These are phyloP conservation scores for Bagarius yarrelli DNA, from an alignment of 2,113 vertebrate genomes.

Conservation along the genomic window DNA sequence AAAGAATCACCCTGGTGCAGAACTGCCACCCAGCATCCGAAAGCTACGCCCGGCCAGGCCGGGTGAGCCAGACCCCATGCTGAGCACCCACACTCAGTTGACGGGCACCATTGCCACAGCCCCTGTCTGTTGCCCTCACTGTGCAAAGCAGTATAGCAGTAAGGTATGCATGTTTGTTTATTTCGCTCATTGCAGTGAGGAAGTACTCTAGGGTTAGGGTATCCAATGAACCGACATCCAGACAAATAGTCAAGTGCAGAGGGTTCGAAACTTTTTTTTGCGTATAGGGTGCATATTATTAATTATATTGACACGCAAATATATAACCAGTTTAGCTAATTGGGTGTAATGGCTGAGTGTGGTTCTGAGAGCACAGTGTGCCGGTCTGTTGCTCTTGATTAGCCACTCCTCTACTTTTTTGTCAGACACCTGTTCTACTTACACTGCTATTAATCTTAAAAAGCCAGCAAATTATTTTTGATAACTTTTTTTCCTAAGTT, in stretches of 20 bases:
- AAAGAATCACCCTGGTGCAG: conserved; percentile 96
- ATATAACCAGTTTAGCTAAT: no score
- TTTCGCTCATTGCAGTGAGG: no score
- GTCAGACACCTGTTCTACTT: no score
- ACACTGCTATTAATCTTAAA: no score
- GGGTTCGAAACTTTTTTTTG: not conserved
- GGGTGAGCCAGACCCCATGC: conserved; percentile 94
- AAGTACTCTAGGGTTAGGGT: not conserved
- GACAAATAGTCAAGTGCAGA: not conserved
- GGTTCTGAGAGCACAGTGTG: no score
- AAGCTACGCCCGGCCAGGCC: conserved; percentile 91
- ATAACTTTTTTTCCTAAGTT: no score
- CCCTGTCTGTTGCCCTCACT: conserved; percentile 95
- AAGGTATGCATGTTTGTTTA: conserved; percentile 73
- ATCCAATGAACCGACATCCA: not conserved
- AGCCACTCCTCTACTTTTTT: no score
- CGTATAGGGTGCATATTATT: not conserved
- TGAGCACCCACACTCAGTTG: conserved; percentile 96
- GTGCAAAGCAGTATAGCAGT: conserved; percentile 98
- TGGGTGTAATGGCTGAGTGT: no score
- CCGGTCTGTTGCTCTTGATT: no score
- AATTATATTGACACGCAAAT: not conserved
- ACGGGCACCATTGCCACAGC: conserved; percentile 93
- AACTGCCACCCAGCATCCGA: conserved; percentile 93
- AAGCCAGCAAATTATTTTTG: no score